phyloP scores from a whole-genome alignment of 2,113 vertebrate species.

The Seriola aureovittata region DNA sequence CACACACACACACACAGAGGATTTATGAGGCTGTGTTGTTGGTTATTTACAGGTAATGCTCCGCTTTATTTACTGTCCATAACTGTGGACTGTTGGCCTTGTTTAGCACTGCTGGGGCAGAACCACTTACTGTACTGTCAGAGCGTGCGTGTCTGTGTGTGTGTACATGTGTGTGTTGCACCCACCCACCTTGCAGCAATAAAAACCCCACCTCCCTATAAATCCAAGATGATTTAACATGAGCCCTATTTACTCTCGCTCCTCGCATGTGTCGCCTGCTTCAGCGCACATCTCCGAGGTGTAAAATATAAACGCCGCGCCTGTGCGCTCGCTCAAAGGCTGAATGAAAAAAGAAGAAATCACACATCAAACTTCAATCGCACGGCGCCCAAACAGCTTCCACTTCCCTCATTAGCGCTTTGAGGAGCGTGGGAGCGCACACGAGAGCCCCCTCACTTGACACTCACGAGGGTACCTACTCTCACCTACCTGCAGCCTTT shows the following conservation, averaged over 20 bases:
- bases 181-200: not conserved
- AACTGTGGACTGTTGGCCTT: constrained; percentile 72
- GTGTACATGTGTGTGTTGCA: not conserved
- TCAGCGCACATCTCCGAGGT: constrained; percentile 5
- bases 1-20: constrained; percentile 30
- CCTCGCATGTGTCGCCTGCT: constrained; percentile 26
- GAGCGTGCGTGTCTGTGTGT: constrained; percentile 3
- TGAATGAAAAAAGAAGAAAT: constrained; percentile 28
- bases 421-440: constrained; percentile 22
- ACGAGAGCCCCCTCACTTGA: constrained; percentile 38
- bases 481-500: not conserved
- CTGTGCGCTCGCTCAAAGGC: not conserved
- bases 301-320: not conserved
- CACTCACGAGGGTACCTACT: constrained; percentile 1
- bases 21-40: constrained; percentile 70
- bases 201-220: constrained; percentile 45
- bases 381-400: constrained; percentile 5
- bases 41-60: constrained; percentile 77
- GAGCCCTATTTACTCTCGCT: constrained; percentile 57
- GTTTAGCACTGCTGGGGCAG: constrained; percentile 67
- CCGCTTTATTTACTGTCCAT: constrained; percentile 79
- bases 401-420: constrained; percentile 32
- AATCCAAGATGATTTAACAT: constrained; percentile 64
- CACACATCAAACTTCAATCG: constrained; percentile 50
- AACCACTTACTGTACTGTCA: constrained; percentile 62